Base-by-base conservation (phyloP, 2,888 invertebrate genomes). In the Drosophila mayaguana region DNA sequence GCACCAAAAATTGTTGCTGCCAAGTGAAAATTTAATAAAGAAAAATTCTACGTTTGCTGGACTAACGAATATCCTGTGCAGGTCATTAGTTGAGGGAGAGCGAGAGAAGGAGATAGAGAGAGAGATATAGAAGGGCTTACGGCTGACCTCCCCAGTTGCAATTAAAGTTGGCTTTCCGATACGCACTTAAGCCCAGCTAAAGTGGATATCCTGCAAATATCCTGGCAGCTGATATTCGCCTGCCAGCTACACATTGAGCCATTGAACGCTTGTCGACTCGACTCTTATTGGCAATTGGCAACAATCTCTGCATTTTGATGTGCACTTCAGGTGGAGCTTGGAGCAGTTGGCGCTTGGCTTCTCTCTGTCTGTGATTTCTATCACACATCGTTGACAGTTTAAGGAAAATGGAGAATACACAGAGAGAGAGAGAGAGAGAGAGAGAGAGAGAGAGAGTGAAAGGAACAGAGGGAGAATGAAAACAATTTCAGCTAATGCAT, bases 21-120 rank as follows among this genome's bases (percentile, higher is more conserved):
- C 64, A 74, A 83, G 84, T 84, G 46, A 78, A 85, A 85, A 85
- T 85, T 85, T 87, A 85, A 85, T 85, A 85, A 87, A 84, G 87
- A 84, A 74, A 84, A 78, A 85, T 84, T 78, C 50, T 46, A 54
- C 65, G 36, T 59, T 75, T 63, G 54, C 63, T 64, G 75, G 72
- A 75, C 80, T 85, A 87, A 85, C 87, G 84, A 85, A 80, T 76
- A 78, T 85, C 85, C 84, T 80, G 84, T 40, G 71, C 38, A 42
- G 71, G 59, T 71, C 65, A 78, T 83, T 75, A 73, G 73, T 36
- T 53, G 1, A 7, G 14, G 1, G 32, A 9, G n/a, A 5, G 22
- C 32, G 20, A 18, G 14, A 3, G 2, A 3, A 16, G 0, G 34
- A 51, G 25, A 22, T 25, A 2, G 5, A 3, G 51, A 9, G 18